Evolutionary conservation across 2,797 vertebrate genomes (phyloP).

Genomic region (Acrossocheilus fasciatus): DNA sequence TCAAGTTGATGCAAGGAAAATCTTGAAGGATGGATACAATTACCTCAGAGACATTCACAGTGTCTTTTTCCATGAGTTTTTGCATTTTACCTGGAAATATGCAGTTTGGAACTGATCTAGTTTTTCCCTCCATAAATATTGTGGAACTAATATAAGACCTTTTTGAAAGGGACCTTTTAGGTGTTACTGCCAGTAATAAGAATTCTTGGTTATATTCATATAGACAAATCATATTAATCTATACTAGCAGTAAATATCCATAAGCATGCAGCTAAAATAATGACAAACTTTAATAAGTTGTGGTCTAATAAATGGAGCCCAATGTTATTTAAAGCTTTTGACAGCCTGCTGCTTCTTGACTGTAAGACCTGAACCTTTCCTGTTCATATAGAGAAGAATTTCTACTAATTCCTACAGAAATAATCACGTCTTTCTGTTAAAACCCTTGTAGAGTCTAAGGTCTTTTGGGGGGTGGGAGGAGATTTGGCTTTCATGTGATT

Average conservation of each 20-base stretch:
- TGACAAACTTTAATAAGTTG: neutral
- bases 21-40: neutral
- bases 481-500: neutral
- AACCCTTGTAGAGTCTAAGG: neutral
- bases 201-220: neutral
- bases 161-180: slow-evolving; percentile 16
- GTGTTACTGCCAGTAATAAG: slow-evolving; percentile 5
- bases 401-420: slow-evolving; percentile 2
- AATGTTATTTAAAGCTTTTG: neutral
- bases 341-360: slow-evolving; percentile 1
- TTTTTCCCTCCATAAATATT: slow-evolving; percentile 11
- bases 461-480: neutral
- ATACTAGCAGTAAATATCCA: neutral
- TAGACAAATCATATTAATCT: slow-evolving; percentile 8
- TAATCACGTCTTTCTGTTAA: neutral
- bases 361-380: neutral
- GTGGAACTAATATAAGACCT: slow-evolving; percentile 9
- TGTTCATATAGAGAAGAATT: neutral
- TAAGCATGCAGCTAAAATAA: neutral
- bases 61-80: slow-evolving; percentile 7
- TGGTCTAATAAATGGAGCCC: neutral
- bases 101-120: slow-evolving; percentile 14
- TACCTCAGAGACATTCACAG: neutral
- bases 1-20: neutral
- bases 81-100: slow-evolving; percentile 8